Evolutionary conservation across 2,888 invertebrate species (phyloP).

Genomic region (Pyrgus malvae): DNA sequence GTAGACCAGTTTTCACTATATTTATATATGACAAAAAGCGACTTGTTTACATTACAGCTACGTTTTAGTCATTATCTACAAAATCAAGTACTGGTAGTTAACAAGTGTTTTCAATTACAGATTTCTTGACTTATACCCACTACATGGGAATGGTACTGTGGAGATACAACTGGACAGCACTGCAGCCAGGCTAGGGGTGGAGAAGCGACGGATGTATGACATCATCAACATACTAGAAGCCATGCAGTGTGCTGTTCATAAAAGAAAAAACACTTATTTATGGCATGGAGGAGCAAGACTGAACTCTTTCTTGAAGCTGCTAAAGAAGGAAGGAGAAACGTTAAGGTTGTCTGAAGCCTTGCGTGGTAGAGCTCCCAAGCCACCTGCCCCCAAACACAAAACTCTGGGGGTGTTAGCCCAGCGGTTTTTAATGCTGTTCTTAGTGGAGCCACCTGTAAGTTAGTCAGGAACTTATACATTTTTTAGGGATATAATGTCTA

Average conservation of each 20-base stretch:
- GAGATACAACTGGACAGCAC: conserved; percentile 85
- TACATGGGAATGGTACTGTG: conserved; percentile 70
- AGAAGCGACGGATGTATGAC: conserved; percentile 87
- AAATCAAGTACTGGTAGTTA: not conserved
- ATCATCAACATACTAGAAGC: conserved; percentile 88
- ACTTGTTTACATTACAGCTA: too few relatives aligned
- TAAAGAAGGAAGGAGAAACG: conserved; percentile 82
- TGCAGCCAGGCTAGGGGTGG: conserved; percentile 83
- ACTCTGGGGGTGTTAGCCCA: conserved; percentile 84
- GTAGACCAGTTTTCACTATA: too few relatives aligned
- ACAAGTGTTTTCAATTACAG: conserved; percentile 47
- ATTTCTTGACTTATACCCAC: conserved; percentile 80
- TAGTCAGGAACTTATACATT: not conserved
- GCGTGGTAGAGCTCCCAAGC: conserved; percentile 70
- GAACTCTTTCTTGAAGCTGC: conserved; percentile 80
- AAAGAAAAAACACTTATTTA: conserved; percentile 85
- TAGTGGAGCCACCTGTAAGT: conserved; percentile 84
- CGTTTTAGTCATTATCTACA: not conserved
- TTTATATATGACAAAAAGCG: too few relatives aligned
- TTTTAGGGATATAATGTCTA: too few relatives aligned
- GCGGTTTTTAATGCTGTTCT: conserved; percentile 80
- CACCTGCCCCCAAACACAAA: conserved; percentile 82
- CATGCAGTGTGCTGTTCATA: conserved; percentile 85
- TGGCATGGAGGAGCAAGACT: conserved; percentile 87
- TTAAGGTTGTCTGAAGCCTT: conserved; percentile 78